A percentile compares a stretch with the other conserved stretches of the same genome.
Evolutionary conservation across 2,797 vertebrate species (phyloP).

Genomic region (Cygnus olor): DNA sequence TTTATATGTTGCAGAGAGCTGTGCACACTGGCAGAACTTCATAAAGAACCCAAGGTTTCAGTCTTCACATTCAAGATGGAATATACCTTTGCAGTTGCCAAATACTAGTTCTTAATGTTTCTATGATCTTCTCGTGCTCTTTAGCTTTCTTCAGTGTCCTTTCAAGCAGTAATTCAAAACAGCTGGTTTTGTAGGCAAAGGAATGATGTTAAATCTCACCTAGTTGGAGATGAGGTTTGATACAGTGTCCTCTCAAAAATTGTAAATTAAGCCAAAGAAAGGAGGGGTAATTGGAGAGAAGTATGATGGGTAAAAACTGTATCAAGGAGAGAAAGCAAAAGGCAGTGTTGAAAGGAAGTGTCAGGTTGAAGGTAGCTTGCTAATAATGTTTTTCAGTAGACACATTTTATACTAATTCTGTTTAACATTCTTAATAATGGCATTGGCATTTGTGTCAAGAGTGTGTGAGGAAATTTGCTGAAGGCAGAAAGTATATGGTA

Average conservation of each 20-base stretch:
- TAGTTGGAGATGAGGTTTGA: neutral
- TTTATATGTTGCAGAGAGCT: neutral
- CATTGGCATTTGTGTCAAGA: neutral
- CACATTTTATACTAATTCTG: neutral
- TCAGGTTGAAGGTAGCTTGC: neutral
- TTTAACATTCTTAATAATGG: neutral
- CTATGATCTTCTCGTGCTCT: neutral
- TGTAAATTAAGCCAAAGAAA: neutral
- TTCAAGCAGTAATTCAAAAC: neutral
- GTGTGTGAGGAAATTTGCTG: neutral
- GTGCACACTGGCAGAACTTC: neutral
- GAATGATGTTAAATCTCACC: neutral
- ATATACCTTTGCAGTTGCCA: neutral
- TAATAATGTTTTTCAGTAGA: neutral
- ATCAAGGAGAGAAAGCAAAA: neutral
- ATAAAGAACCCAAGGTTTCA: neutral
- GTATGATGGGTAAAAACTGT: neutral
- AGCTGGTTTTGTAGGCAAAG: neutral
- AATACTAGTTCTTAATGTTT: neutral
- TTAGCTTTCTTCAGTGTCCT: neutral
- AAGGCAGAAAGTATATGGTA: neutral
- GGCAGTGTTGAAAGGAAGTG: neutral
- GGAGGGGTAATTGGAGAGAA: neutral
- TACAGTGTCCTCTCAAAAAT: neutral
- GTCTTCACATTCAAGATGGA: neutral